A percentile compares a stretch with the other conserved stretches of the same genome.
Evolutionary conservation across 2,797 vertebrate species (phyloP).

Genomic region (Rhynchotus rufescens): DNA sequence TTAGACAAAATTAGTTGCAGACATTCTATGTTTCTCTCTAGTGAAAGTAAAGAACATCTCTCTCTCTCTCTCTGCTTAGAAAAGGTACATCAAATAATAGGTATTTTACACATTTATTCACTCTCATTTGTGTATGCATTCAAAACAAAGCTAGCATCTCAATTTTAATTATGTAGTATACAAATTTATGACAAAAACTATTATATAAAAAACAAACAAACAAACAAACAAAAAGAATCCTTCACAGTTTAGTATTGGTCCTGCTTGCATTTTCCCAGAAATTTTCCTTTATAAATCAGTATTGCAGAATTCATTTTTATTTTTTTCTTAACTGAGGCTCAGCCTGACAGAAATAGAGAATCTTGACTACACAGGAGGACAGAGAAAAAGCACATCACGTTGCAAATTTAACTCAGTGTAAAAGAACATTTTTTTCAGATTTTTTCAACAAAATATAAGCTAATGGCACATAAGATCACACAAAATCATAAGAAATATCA

Average conservation of each 20-base stretch:
- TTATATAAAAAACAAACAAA: not conserved
- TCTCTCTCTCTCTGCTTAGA: too few relatives aligned
- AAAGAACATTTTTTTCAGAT: not conserved
- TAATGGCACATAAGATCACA: not conserved
- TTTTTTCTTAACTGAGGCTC: not conserved
- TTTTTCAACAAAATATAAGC: not conserved
- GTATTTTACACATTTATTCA: not conserved
- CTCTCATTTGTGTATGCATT: not conserved
- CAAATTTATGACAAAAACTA: not conserved
- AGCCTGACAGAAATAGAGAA: not conserved
- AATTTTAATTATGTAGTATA: not conserved
- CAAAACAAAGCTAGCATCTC: not conserved
- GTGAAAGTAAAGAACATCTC: too few relatives aligned
- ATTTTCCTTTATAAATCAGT: not conserved
- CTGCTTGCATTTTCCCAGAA: not conserved
- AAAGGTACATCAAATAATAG: not conserved
- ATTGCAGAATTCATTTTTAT: not conserved
- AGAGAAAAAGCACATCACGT: fast-evolving
- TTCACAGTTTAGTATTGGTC: not conserved
- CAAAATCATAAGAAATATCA: not conserved
- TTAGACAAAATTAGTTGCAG: not conserved
- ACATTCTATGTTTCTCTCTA: not conserved
- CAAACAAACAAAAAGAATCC: not conserved
- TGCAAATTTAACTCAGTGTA: not conserved
- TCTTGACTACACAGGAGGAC: not conserved